Evolutionary conservation across 1,140 invertebrate genomes (phyloP).

Genomic region (Temnothorax curvispinosus): DNA sequence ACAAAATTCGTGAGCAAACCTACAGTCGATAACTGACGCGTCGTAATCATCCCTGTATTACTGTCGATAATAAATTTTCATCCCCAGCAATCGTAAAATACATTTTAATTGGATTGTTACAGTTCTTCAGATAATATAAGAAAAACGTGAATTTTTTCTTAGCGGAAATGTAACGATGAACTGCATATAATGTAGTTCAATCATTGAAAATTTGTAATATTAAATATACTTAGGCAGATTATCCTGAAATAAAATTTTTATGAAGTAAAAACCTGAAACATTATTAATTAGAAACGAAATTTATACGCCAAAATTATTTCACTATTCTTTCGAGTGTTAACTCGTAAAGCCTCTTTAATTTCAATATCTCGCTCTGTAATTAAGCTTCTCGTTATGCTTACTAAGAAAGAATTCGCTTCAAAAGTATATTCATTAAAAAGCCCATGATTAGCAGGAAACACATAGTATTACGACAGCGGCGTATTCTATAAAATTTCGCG

Average conservation of each 20-base stretch:
- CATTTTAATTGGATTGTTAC: background rate
- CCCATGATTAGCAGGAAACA: background rate
- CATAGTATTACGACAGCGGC: background rate
- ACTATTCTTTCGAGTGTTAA: background rate
- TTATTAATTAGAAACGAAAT: background rate
- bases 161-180: background rate
- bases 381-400: background rate
- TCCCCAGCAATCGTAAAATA: background rate
- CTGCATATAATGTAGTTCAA: background rate
- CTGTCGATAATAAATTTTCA: constrained; percentile 40
- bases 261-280: background rate
- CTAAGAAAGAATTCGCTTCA: background rate
- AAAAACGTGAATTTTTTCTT: background rate
- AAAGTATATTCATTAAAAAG: constrained; percentile 2
- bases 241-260: background rate
- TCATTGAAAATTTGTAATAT: constrained; percentile 1
- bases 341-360: background rate
- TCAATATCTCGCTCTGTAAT: background rate
- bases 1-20: background rate
- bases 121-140: background rate
- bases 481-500: constrained; percentile 24
- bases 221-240: background rate
- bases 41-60: constrained; percentile 25
- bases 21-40: constrained; percentile 44
- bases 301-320: background rate